phyloP scores from a whole-genome alignment of 2,797 vertebrate genomes.

The Etheostoma nigrum region DNA sequence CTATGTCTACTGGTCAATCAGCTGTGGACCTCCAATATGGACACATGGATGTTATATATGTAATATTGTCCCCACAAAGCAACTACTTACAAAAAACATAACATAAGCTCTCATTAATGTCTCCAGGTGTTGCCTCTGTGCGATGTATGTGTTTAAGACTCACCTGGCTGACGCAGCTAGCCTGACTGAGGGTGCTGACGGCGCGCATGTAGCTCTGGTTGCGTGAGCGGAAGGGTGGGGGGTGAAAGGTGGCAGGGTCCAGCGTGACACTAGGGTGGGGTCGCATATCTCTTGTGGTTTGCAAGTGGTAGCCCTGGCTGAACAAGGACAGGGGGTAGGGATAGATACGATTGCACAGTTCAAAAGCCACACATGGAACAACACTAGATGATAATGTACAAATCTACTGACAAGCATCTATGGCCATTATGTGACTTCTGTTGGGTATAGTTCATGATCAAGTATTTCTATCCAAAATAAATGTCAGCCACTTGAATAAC shows the following conservation, averaged over 20 bases:
- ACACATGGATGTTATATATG: slow-evolving; percentile 24
- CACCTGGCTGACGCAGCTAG: slow-evolving; percentile 99
- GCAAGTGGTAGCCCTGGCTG: slow-evolving; percentile 98
- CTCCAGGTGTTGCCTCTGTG: slow-evolving; percentile 40
- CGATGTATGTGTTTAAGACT: slow-evolving; percentile 68
- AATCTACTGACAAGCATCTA: neutral
- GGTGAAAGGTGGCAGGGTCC: slow-evolving; percentile 95
- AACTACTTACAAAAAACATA: slow-evolving; percentile 3
- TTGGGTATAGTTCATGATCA: slow-evolving; percentile 10
- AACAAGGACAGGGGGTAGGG: slow-evolving; percentile 65
- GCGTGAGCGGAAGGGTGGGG: slow-evolving; percentile 97
- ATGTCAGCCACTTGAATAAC: slow-evolving; percentile 22
- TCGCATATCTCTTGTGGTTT: slow-evolving; percentile 92
- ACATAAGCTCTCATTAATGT: slow-evolving; percentile 5
- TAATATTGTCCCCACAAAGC: slow-evolving; percentile 13
- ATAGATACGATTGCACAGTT: slow-evolving; percentile 59
- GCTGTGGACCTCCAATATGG: slow-evolving; percentile 42
- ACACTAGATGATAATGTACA: slow-evolving; percentile 10
- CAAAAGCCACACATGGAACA: slow-evolving; percentile 52
- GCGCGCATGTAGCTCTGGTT: slow-evolving; percentile 99
- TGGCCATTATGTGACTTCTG: neutral
- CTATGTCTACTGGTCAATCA: slow-evolving; percentile 27
- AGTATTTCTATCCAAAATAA: slow-evolving; percentile 18
- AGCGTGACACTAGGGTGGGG: slow-evolving; percentile 92
- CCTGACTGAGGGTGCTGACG: slow-evolving; percentile 99